Evolutionary conservation across 2,797 vertebrate genomes (phyloP), one percentile per base, ranked within the genome.

Genomic region (Phataginus tetradactyla): DNA sequence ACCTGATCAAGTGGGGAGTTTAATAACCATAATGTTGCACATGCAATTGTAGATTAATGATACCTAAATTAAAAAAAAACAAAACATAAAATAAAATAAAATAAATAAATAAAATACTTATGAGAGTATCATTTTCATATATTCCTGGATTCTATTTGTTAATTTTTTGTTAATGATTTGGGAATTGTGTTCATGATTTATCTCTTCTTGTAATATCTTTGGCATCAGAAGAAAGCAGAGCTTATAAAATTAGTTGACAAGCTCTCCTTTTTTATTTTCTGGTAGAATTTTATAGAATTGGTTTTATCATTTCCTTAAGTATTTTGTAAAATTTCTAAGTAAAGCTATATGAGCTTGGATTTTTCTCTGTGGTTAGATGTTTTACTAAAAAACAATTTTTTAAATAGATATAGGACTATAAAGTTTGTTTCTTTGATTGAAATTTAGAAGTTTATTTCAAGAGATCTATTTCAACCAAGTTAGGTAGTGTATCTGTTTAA

Each of bases 231-330:
- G 49, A 90, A 57, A 7, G 8, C 18, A 95, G 37, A 32, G 4
- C 20, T 49, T 13, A 68, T 45, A 64, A 86, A 27, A 63, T 69
- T 25, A 71, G 2, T 64, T 61, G 20, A 78, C 5, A 74, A 29
- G 8, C 25, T 64, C 9, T 13, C n/a, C 37, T 0, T 69, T 91
- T 34, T 42, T 37, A 42, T 23, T 29, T 61, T 68, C 57, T 39
- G 55, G 17, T 89, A 74, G 21, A 42, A 32, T 66, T 87, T 90
- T 61, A 0, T 78, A 61, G 12, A 81, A 74, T 25, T 68, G 4
- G 9, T 63, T 91, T 90, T 53, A 74, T 83, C 29, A 88, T 64
- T 68, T 85, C 25, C 11, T 85, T 96, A 72, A 94, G 66, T 34
- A 18, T 63, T 94, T 42, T 85, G 4, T 42, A 57, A 68, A 86